Percentiles rank a stretch among this genome's conserved stretches.
Evolutionary conservation across 2,888 invertebrate species (phyloP).

Genomic region (Volucella zonaria): DNA sequence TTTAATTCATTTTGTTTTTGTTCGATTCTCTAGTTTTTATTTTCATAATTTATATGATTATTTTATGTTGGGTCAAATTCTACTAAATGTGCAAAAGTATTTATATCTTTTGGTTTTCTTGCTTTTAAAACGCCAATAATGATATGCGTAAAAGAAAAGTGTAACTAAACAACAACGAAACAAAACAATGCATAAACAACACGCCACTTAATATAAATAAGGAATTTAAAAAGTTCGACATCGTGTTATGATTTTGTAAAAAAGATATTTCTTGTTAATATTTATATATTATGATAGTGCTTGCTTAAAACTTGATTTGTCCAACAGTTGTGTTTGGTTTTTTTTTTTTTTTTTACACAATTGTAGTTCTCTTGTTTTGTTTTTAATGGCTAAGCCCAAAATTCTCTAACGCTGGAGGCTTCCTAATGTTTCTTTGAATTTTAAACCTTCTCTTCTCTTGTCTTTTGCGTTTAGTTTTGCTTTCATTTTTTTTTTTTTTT

Average conservation of each 20-base stretch:
- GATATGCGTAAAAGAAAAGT: slow-evolving; percentile 50
- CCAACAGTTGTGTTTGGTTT: slow-evolving; percentile 6
- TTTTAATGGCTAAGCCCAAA: slow-evolving; percentile 25
- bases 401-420: slow-evolving; percentile 41
- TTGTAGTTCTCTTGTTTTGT: no score
- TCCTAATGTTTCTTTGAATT: not conserved
- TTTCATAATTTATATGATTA: slow-evolving; percentile 30
- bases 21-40: slow-evolving; percentile 42
- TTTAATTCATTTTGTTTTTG: slow-evolving; percentile 29
- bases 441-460: slow-evolving; percentile 23
- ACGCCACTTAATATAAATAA: slow-evolving; percentile 65
- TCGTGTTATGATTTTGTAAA: slow-evolving; percentile 46
- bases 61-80: slow-evolving; percentile 57
- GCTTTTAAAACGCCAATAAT: slow-evolving; percentile 50
- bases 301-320: slow-evolving; percentile 7
- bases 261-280: slow-evolving; percentile 46
- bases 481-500: slow-evolving; percentile 21
- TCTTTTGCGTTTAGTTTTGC: slow-evolving; percentile 26
- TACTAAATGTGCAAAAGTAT: slow-evolving; percentile 65
- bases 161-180: slow-evolving; percentile 58
- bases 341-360: slow-evolving; percentile 17
- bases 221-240: slow-evolving; percentile 43
- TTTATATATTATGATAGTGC: slow-evolving; percentile 51
- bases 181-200: slow-evolving; percentile 54
- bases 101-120: slow-evolving; percentile 35